These are phyloP conservation scores for Halictus ligatus DNA, from an alignment of 2,888 invertebrate genomes.

Conservation along the genomic window DNA sequence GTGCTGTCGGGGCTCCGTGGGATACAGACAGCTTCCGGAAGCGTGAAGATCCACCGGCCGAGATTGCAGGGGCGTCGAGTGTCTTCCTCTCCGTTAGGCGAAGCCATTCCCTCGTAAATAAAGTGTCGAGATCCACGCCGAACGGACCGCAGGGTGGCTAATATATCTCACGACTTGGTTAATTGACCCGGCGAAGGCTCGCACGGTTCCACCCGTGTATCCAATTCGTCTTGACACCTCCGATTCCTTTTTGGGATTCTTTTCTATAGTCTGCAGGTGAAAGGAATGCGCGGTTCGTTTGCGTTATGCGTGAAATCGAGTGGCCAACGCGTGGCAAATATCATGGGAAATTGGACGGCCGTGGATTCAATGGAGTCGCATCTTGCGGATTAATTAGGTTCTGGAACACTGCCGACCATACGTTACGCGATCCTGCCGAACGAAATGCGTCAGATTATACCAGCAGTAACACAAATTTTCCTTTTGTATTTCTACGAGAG, in stretches of 20 bases:
- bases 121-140: slow-evolving; percentile 67
- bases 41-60: slow-evolving; percentile 77
- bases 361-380: slow-evolving; percentile 16
- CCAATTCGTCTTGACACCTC: slow-evolving; percentile 74
- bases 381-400: slow-evolving; percentile 6
- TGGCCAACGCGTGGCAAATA: slow-evolving; percentile 31
- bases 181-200: slow-evolving; percentile 78
- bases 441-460: not conserved
- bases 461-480: not conserved
- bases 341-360: slow-evolving; percentile 29
- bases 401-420: not conserved
- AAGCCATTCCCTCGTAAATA: slow-evolving; percentile 77
- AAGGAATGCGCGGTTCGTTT: slow-evolving; percentile 64
- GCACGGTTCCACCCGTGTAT: slow-evolving; percentile 73
- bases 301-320: slow-evolving; percentile 60
- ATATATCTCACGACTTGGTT: slow-evolving; percentile 77
- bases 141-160: slow-evolving; percentile 70
- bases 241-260: slow-evolving; percentile 61
- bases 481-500: not conserved
- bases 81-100: slow-evolving; percentile 58
- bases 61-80: slow-evolving; percentile 75
- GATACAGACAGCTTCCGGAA: slow-evolving; percentile 83
- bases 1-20: slow-evolving; percentile 45
- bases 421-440: not conserved
- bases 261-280: slow-evolving; percentile 61